Evolutionary conservation across 1,140 invertebrate species (phyloP).

Genomic region (Diorhabda sublineata): DNA sequence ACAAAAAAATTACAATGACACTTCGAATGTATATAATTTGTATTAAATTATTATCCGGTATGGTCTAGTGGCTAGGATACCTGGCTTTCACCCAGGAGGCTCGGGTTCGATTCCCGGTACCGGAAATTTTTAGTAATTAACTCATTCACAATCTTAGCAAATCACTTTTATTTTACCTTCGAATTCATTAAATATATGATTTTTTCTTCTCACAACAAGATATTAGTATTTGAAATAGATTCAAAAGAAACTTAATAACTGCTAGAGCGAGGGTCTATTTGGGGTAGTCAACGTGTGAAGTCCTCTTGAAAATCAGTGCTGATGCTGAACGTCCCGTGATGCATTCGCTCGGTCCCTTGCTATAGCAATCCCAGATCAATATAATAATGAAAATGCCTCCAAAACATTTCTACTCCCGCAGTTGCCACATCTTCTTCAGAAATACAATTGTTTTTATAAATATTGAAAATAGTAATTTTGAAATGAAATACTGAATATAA

Average conservation of each 20-base stretch:
- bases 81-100: slow-evolving; percentile 40
- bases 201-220: no score
- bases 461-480: no score
- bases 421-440: background rate
- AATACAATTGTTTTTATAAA: no score
- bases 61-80: slow-evolving; percentile 41
- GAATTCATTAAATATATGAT: no score
- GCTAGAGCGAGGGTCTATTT: no score
- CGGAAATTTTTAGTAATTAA: slow-evolving; percentile 17
- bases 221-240: no score
- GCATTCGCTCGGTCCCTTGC: background rate
- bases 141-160: no score
- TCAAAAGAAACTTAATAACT: no score
- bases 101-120: slow-evolving; percentile 40
- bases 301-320: background rate
- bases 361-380: background rate
- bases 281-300: background rate
- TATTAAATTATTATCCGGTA: slow-evolving; percentile 24
- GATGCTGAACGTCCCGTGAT: background rate
- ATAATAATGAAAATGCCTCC: background rate
- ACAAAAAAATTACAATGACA: no score
- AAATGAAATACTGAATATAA: no score
- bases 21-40: no score
- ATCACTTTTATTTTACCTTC: no score
- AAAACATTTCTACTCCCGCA: background rate